These are phyloP conservation scores for Ptilodon capucinus DNA, from an alignment of 2,888 invertebrate genomes.

Conservation along the genomic window DNA sequence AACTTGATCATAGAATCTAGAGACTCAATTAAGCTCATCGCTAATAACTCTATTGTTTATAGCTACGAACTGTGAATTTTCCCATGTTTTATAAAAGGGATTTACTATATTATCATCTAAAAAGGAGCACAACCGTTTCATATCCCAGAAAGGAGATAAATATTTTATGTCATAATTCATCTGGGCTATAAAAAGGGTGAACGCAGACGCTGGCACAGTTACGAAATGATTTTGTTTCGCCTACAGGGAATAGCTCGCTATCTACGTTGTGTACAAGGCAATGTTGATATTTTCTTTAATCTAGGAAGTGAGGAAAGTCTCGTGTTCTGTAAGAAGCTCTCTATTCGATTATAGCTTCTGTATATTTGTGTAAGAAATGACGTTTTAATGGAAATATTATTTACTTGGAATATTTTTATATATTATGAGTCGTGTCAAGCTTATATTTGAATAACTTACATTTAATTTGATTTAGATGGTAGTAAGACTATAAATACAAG, in stretches of 20 bases:
- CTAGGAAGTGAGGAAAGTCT: conserved; percentile 47
- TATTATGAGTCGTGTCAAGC: too few relatives aligned
- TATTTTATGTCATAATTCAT: conserved; percentile 78
- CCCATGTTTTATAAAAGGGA: conserved; percentile 58
- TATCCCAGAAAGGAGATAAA: conserved; percentile 70
- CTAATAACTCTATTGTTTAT: conserved; percentile 13
- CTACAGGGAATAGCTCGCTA: conserved; percentile 48
- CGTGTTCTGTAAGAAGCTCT: conserved; percentile 29
- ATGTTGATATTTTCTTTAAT: conserved; percentile 54
- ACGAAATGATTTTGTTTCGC: conserved; percentile 59
- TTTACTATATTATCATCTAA: conserved; percentile 68
- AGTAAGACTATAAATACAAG: too few relatives aligned
- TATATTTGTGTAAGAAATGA: conserved; percentile 12
- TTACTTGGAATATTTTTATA: too few relatives aligned
- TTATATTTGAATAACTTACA: too few relatives aligned
- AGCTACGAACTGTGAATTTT: conserved; percentile 50
- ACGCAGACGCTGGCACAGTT: conserved; percentile 53
- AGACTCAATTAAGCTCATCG: not conserved
- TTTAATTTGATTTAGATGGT: too few relatives aligned
- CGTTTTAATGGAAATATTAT: not conserved
- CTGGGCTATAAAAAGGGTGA: conserved; percentile 70
- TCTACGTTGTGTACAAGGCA: conserved; percentile 40
- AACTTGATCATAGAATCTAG: not conserved
- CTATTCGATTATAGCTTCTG: conserved; percentile 24
- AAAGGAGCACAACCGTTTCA: conserved; percentile 67